phyloP scores from a whole-genome alignment of 2,888 invertebrate genomes.

The Vandiemenella viatica region DNA sequence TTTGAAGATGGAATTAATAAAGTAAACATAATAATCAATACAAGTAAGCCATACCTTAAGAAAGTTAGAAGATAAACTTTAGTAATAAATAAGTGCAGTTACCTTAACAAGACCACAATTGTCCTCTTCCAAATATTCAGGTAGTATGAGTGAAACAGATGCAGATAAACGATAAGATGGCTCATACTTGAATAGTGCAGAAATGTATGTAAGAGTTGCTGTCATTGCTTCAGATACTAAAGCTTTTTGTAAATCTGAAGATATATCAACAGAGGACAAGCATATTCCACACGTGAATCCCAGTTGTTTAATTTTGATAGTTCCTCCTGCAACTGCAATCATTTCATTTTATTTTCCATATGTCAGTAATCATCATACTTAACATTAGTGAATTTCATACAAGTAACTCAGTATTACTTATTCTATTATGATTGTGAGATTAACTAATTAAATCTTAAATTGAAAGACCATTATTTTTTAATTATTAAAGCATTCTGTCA shows the following conservation, averaged over 20 bases:
- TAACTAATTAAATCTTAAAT: too few relatives aligned
- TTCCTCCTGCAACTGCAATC: background rate
- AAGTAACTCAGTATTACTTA: too few relatives aligned
- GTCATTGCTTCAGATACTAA: background rate
- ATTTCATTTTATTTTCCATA: background rate
- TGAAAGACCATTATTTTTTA: too few relatives aligned
- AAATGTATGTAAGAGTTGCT: background rate
- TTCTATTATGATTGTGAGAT: too few relatives aligned
- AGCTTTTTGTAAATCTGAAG: background rate
- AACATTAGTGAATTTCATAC: too few relatives aligned
- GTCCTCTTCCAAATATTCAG: constrained; percentile 1
- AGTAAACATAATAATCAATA: background rate
- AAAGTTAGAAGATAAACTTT: background rate
- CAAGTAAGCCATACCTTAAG: background rate
- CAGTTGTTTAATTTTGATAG: background rate
- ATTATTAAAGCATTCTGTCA: too few relatives aligned
- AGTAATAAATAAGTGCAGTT: background rate
- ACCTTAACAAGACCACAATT: constrained; percentile 7
- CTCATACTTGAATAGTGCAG: constrained; percentile 1
- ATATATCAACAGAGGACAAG: background rate
- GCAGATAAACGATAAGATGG: background rate
- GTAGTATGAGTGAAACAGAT: constrained; percentile 1
- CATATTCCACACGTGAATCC: constrained; percentile 1
- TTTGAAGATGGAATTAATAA: background rate
- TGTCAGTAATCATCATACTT: too few relatives aligned